Evolutionary conservation across 2,888 invertebrate species (phyloP).

Genomic region (Drosophila mettleri): DNA sequence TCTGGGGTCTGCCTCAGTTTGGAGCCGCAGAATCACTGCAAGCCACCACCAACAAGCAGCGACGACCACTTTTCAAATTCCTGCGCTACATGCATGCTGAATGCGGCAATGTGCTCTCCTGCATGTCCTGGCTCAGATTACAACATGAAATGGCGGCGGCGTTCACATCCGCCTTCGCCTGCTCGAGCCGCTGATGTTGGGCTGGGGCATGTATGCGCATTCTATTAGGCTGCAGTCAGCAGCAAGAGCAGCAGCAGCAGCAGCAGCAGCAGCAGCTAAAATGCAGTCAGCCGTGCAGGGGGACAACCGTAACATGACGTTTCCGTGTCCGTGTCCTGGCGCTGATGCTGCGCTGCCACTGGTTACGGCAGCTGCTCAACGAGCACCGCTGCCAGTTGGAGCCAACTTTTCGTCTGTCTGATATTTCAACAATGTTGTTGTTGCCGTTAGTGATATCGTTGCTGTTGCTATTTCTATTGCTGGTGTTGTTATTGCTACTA

Average conservation of each 20-base stretch:
- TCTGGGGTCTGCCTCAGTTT: neutral
- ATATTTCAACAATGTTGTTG: slow-evolving; percentile 59
- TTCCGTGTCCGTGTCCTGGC: slow-evolving; percentile 63
- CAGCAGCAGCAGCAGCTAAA: slow-evolving; percentile 25
- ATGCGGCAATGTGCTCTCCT: slow-evolving; percentile 41
- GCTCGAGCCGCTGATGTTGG: slow-evolving; percentile 1
- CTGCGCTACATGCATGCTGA: slow-evolving; percentile 49
- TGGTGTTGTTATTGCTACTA: slow-evolving; percentile 36
- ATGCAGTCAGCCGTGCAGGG: slow-evolving; percentile 65
- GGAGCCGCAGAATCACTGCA: slow-evolving; percentile 7
- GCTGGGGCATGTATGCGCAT: slow-evolving; percentile 48
- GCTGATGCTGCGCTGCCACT: slow-evolving; percentile 15
- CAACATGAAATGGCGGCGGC: slow-evolving; percentile 59
- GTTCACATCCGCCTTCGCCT: slow-evolving; percentile 55
- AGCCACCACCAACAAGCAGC: slow-evolving; percentile 32
- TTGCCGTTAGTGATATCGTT: slow-evolving; percentile 38
- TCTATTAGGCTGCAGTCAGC: slow-evolving; percentile 53
- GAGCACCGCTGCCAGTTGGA: slow-evolving; percentile 24
- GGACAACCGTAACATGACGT: slow-evolving; percentile 80
- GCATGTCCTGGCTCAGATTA: slow-evolving; percentile 71
- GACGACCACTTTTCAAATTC: slow-evolving; percentile 49
- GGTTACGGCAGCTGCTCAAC: slow-evolving; percentile 24
- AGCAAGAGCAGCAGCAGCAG: slow-evolving; percentile 19
- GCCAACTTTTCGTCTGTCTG: slow-evolving; percentile 61
- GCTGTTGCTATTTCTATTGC: slow-evolving; percentile 26